Evolutionary conservation across 2,113 vertebrate genomes (phyloP).

Genomic region (Pygoscelis adeliae): DNA sequence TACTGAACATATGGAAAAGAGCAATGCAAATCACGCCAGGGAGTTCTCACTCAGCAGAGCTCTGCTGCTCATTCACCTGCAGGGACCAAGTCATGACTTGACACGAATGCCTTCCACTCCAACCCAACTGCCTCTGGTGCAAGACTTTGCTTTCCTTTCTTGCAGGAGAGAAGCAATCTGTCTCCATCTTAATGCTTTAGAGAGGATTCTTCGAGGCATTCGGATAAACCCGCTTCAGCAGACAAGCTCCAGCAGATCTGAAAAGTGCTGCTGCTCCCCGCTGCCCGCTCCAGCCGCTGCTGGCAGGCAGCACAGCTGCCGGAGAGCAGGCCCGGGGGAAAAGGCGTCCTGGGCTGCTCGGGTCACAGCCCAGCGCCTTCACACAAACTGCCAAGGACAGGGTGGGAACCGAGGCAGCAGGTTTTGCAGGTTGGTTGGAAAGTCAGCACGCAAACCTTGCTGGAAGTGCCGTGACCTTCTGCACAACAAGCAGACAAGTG

Average conservation of each 20-base stretch:
- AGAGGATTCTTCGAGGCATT: not conserved
- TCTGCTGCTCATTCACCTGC: not conserved
- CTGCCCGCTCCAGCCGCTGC: not conserved
- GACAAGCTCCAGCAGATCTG: not conserved
- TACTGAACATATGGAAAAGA: constrained; percentile 4
- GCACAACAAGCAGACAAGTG: not conserved
- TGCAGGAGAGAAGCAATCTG: not conserved
- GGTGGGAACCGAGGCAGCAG: not conserved
- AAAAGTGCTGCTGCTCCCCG: not conserved
- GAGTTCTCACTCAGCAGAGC: constrained; percentile 14
- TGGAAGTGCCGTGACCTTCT: not conserved
- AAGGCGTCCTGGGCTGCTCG: rapidly evolving
- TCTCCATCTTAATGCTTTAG: not conserved
- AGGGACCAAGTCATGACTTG: not conserved
- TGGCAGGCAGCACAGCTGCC: not conserved
- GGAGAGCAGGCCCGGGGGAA: not conserved
- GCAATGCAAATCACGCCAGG: constrained; percentile 25
- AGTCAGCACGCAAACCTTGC: not conserved
- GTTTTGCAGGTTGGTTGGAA: not conserved
- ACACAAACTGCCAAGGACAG: not conserved
- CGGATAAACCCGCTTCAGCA: not conserved
- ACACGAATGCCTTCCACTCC: not conserved
- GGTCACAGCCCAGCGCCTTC: not conserved
- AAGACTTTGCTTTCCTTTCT: not conserved
- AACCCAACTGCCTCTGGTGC: not conserved